A percentile compares a stretch with the other conserved stretches of the same genome.
phyloP scores from a whole-genome alignment of 2,113 vertebrate species.

The Rhynchopsitta pachyrhyncha region DNA sequence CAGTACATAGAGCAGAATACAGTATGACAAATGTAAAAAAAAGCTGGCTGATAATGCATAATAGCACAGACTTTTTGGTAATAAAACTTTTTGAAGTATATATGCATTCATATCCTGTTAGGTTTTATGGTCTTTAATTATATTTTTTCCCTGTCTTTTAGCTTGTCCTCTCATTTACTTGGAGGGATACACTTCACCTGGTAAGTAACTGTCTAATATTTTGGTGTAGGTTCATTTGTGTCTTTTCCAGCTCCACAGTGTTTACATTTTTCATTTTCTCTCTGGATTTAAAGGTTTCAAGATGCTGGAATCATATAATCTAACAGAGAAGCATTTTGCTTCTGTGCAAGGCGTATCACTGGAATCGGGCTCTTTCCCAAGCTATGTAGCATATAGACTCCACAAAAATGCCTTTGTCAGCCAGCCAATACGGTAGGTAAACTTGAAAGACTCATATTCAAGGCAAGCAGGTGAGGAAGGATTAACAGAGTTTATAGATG shows the following conservation, averaged over 20 bases:
- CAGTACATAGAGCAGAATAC: not conserved
- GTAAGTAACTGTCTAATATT: slow-evolving; percentile 70
- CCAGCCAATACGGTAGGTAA: slow-evolving; percentile 87
- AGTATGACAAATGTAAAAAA: not conserved
- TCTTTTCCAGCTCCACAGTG: not conserved
- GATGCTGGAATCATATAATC: slow-evolving; percentile 96
- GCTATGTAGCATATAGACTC: slow-evolving; percentile 86
- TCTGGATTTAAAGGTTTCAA: slow-evolving; percentile 84
- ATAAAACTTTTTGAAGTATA: not conserved
- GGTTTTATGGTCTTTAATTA: not conserved
- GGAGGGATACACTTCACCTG: slow-evolving; percentile 95
- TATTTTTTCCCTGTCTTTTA: slow-evolving; percentile 63
- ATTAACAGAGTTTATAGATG: not conserved
- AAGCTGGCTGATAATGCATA: not conserved
- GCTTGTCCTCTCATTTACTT: slow-evolving; percentile 94
- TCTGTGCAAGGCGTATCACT: slow-evolving; percentile 88
- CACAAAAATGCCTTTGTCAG: slow-evolving; percentile 90
- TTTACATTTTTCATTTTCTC: not conserved
- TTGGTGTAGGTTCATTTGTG: not conserved
- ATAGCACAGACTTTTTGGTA: not conserved
- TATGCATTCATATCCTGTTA: not conserved
- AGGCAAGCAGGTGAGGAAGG: not conserved
- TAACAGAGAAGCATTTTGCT: slow-evolving; percentile 91
- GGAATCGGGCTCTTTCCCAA: slow-evolving; percentile 95
- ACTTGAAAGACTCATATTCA: not conserved